Evolutionary conservation across 2,113 vertebrate species (phyloP), one percentile per base, ranked within the genome.

Genomic region (Corythaeola cristata): DNA sequence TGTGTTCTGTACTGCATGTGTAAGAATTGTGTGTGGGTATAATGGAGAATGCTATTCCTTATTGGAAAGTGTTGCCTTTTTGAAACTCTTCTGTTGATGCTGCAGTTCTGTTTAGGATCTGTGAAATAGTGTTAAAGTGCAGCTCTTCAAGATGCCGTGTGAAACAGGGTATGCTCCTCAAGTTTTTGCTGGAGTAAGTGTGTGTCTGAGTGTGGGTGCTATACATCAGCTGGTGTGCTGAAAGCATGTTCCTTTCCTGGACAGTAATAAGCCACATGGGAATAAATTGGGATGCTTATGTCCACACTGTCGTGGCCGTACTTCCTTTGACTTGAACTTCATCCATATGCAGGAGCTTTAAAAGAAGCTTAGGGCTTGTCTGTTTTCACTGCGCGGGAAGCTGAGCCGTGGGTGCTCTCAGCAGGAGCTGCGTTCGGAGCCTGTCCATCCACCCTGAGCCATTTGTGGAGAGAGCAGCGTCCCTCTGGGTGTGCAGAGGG

Each of bases 301-400:
- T 91, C 41, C 56, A 18, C 10, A 1, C 55, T 45, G n/a, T 32
- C 3, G 1, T 10, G 50, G 60, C 75, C 2, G 0, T 67, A 44
- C 68, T 91, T 89, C 60, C 66, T 85, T 85, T 73, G 88, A 8
- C 62, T 91, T 88, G 74, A 81, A 73, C 81, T 94, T 89, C 74
- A 91, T 79, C 56, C 47, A 6, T 58, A 19, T 84, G 66, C 56
- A 63, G 90, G 90, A 96, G 88, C 60, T 81, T 68, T 56, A 24
- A 37, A 84, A 91, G 88, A 63, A 8, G 93, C 81, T 94, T 85
- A 80, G 52, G 66, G 33, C 71, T 88, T 14, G 62, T 67, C 69
- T 88, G n/a, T 53, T 73, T 23, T 74, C 69, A 3, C 47, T 47
- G 62, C 2, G 8, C 47, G 52, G 81, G 56, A 47, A 75, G 87